Base-by-base conservation (phyloP, 2,113 vertebrate genomes). In the Gavialis gangeticus region DNA sequence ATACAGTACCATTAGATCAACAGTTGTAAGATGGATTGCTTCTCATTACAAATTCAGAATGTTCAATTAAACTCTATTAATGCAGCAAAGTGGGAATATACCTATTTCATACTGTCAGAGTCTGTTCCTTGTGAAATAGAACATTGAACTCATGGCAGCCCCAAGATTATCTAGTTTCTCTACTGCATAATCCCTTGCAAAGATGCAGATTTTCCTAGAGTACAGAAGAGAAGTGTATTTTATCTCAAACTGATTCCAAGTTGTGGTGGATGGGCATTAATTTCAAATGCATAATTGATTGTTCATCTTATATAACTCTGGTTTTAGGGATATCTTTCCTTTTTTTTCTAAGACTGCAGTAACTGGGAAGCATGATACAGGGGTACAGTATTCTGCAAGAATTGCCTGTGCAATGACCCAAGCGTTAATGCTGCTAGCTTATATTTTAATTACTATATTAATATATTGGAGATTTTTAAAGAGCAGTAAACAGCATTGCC, bases 381-480 rank as follows among this genome's bases (percentile, higher is more conserved):
- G 64, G 54, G 13, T n/a, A 30, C 34, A 4, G 1, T 19, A 71
- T 4, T 80, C 4, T 1, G 58, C 75, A 12, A 2, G 2, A 15
- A 80, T 67, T 80, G 87, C 73, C 79, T 14, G 67, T 56, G 84
- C 87, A 67, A 6, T 3, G 8, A 58, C 67, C 12, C 64, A 7
- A 71, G 54, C 13, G 5, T 58, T 13, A 37, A 25, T 11, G 64
- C 82, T 10, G 63, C 83, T 37, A 28, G 66, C 66, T 85, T 83
- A 24, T 75, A 67, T 46, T 92, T 82, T 88, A 58, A 80, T 88
- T 59, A 89, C 77, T 62, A 37, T 64, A 10, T 92, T 94, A 84
- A 75, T 77, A 22, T 57, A 75, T 79, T 67, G 88, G 69, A 87
- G 82, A 89, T 89, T 96, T 46, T 94, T 79, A 62, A 91, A 89